These are phyloP conservation scores for Noctua fimbriata DNA, from an alignment of 2,888 invertebrate genomes.

Conservation along the genomic window DNA sequence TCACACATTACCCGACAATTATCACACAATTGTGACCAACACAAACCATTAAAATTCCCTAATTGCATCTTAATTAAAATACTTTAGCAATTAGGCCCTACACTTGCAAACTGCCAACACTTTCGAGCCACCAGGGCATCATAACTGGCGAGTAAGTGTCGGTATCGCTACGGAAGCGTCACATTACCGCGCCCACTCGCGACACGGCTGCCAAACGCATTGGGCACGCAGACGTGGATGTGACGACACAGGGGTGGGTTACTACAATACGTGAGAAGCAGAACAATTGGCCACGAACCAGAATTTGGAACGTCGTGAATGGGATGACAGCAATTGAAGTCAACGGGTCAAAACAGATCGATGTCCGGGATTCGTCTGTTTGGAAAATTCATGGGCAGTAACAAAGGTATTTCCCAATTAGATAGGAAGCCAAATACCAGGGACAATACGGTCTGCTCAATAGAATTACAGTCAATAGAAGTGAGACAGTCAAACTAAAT, in stretches of 20 bases:
- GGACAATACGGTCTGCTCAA: constrained; percentile 13
- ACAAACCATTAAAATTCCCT: neutral
- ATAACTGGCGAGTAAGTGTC: constrained; percentile 36
- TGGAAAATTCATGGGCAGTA: constrained; percentile 5
- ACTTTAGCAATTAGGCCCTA: constrained; percentile 25
- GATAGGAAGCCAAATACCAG: too few relatives aligned
- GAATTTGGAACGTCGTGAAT: constrained; percentile 45
- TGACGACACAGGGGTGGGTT: constrained; percentile 74
- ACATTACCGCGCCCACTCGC: constrained; percentile 69
- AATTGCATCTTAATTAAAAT: constrained; percentile 31
- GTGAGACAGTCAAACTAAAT: constrained; percentile 11
- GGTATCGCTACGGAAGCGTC: constrained; percentile 65
- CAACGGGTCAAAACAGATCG: constrained; percentile 27
- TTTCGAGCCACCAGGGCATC: constrained; percentile 42
- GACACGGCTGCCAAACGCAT: constrained; percentile 64
- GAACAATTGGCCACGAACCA: constrained; percentile 49
- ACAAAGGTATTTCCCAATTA: constrained; percentile 19
- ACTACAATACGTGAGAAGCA: constrained; percentile 69
- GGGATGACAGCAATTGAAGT: constrained; percentile 30
- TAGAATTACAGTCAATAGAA: constrained; percentile 18
- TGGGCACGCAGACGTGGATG: constrained; percentile 64
- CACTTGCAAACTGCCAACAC: constrained; percentile 12
- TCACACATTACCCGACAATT: neutral
- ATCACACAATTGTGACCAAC: neutral
- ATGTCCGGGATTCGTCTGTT: constrained; percentile 6